Percentiles rank a stretch among this genome's conserved stretches.
Conservation (phyloP, 2,113 vertebrate genomes). For the Chaetura pelagica region DNA sequence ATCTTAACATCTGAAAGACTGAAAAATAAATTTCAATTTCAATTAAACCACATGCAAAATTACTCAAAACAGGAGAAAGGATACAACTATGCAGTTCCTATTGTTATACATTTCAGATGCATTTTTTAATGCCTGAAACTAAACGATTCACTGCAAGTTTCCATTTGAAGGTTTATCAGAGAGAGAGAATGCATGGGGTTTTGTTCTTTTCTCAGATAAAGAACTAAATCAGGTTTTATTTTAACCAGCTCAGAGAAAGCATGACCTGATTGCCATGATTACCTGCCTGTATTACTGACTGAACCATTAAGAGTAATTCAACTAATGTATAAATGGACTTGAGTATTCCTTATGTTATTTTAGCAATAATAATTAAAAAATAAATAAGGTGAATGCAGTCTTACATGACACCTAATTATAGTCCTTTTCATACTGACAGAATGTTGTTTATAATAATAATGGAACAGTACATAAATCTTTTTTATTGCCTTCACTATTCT, state of each 20-base stretch:
- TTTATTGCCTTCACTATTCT: neutral
- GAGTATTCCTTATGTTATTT: neutral
- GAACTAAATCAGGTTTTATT: neutral
- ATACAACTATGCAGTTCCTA: neutral
- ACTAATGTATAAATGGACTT: neutral
- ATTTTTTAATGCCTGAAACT: constrained; percentile 25
- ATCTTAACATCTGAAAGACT: neutral
- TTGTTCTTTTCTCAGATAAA: neutral
- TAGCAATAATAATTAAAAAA: neutral
- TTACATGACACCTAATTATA: neutral
- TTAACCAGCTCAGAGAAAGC: neutral
- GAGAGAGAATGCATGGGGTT: neutral
- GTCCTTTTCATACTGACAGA: neutral
- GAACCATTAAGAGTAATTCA: neutral
- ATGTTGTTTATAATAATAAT: neutral
- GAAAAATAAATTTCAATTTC: neutral
- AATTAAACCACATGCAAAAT: neutral
- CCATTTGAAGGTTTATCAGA: neutral
- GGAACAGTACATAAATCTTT: neutral
- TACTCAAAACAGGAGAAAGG: neutral
- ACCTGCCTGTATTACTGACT: neutral
- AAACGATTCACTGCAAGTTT: neutral
- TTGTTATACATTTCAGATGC: neutral
- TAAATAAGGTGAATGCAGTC: neutral
- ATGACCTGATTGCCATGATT: neutral